phyloP scores from a whole-genome alignment of 1,140 invertebrate species.

The Zaprionus gabonicus region DNA sequence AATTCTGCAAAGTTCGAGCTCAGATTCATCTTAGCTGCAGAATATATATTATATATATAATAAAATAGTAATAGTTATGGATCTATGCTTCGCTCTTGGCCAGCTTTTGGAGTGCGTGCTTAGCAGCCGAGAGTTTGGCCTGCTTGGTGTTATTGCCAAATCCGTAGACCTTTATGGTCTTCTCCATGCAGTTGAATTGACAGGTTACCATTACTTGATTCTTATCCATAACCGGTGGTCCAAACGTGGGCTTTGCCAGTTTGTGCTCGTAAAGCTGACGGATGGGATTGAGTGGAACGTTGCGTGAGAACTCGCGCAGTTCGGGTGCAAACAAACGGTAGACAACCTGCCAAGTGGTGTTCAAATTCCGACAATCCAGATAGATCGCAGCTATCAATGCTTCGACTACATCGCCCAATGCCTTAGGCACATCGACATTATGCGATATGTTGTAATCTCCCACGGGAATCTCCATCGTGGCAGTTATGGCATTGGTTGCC shows the following conservation, averaged over 20 bases:
- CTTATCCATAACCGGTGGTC: conserved; percentile 73
- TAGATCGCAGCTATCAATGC: conserved; percentile 96
- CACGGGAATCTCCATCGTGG: background rate
- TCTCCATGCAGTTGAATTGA: conserved; percentile 86
- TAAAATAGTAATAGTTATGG: background rate
- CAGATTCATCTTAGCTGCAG: no score
- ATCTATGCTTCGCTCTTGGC: conserved; percentile 52
- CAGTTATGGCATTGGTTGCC: background rate
- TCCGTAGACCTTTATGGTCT: conserved; percentile 87
- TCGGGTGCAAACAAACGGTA: conserved; percentile 90
- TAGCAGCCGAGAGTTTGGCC: conserved; percentile 91
- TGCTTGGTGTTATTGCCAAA: conserved; percentile 88
- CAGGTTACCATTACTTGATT: conserved; percentile 87
- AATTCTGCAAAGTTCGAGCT: background rate
- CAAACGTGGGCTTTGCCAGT: conserved; percentile 86
- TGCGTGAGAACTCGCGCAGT: conserved; percentile 90
- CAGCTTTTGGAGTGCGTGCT: conserved; percentile 87
- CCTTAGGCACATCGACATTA: conserved; percentile 95
- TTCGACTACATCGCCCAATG: conserved; percentile 97
- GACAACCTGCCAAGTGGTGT: conserved; percentile 92
- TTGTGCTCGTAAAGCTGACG: conserved; percentile 92
- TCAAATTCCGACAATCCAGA: conserved; percentile 93
- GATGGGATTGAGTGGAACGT: conserved; percentile 95
- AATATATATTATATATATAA: background rate
- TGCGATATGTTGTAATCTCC: conserved; percentile 86